Conservation (phyloP, 2,113 vertebrate species). For the Rostratula benghalensis region DNA sequence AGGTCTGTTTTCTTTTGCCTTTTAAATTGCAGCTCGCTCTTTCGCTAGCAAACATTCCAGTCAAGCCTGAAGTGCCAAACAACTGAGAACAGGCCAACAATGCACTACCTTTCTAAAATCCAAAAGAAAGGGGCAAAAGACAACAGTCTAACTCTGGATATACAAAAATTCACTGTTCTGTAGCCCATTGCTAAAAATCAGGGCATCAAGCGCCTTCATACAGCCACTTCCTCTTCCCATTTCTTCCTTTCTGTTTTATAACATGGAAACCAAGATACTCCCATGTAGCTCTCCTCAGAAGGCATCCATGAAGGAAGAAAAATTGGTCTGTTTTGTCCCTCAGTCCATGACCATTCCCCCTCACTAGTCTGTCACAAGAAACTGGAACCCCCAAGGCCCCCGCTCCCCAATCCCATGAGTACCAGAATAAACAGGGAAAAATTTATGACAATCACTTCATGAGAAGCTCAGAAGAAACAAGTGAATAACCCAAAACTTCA, state of each 20-base stretch:
- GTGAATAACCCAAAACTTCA: background rate
- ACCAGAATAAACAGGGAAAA: background rate
- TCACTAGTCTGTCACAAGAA: background rate
- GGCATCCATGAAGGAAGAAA: background rate
- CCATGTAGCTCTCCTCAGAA: background rate
- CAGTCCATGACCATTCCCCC: background rate
- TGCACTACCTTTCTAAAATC: background rate
- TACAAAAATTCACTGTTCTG: background rate
- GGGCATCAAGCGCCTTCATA: background rate
- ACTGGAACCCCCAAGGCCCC: background rate
- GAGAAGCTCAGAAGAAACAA: background rate
- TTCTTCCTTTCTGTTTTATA: background rate
- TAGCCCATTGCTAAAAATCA: background rate
- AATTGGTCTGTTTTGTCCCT: background rate
- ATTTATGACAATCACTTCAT: background rate
- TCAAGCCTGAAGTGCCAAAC: background rate
- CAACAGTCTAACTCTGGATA: background rate
- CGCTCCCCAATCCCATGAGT: fast-evolving
- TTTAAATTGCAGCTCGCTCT: background rate
- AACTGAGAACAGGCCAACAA: background rate
- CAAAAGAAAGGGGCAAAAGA: background rate
- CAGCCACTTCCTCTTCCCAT: background rate
- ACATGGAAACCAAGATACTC: background rate
- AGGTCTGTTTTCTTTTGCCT: background rate
- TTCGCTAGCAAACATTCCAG: background rate